These are phyloP conservation scores for Dicycla oo DNA, from an alignment of 2,888 invertebrate species.

Conservation along the genomic window DNA sequence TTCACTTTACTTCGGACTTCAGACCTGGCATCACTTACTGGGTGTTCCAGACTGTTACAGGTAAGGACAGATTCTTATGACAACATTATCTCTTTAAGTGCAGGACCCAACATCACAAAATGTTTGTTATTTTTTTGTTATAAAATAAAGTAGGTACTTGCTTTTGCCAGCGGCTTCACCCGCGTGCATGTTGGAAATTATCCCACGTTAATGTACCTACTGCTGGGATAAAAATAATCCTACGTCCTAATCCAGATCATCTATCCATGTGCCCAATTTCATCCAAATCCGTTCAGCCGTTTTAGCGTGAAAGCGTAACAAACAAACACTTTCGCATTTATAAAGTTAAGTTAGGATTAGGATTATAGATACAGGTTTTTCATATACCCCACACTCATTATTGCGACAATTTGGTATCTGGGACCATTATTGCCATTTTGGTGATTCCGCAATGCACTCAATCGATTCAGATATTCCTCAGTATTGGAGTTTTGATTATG, in stretches of 20 bases:
- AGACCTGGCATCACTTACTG: constrained; percentile 98
- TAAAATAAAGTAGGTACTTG: background rate
- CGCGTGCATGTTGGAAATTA: too few species aligned
- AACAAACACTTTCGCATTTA: too few species aligned
- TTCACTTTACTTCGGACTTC: constrained; percentile 98
- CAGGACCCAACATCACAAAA: background rate
- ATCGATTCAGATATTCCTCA: background rate
- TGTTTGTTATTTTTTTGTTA: background rate
- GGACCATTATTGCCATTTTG: background rate
- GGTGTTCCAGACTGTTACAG: constrained; percentile 98
- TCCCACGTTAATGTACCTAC: too few species aligned
- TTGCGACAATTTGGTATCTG: too few species aligned
- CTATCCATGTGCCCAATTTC: too few species aligned
- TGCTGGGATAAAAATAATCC: too few species aligned
- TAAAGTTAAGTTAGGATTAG: too few species aligned
- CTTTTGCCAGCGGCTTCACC: too few species aligned
- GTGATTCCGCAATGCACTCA: background rate
- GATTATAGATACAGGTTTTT: background rate
- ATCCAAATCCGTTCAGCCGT: too few species aligned
- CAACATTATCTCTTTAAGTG: background rate
- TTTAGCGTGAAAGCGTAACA: too few species aligned
- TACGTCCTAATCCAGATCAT: too few species aligned
- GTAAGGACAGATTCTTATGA: constrained; percentile 80
- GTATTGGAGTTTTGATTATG: background rate
- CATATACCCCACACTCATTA: background rate